Percentiles rank a stretch among this genome's conserved stretches.
Evolutionary conservation across 1,140 invertebrate species (phyloP).

Genomic region (Atta colombica): DNA sequence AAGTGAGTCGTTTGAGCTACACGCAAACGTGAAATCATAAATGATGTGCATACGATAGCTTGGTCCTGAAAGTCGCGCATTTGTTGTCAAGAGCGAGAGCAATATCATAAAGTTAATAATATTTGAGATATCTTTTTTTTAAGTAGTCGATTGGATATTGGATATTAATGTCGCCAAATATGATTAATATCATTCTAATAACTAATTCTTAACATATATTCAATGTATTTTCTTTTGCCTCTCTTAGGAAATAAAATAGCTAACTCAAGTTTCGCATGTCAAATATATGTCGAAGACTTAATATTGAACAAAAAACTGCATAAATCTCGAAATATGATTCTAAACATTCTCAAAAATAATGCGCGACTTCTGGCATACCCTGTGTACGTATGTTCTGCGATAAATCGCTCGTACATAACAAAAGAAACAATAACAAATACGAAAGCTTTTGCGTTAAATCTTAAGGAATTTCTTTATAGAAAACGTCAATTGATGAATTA

Average conservation of each 20-base stretch:
- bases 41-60: conserved; percentile 9
- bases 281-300: not conserved
- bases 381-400: conserved; percentile 1
- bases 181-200: not conserved
- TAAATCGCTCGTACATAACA: not conserved
- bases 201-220: not conserved
- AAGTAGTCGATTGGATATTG: not conserved
- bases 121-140: conserved; percentile 3
- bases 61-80: conserved; percentile 28
- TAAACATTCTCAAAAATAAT: not conserved
- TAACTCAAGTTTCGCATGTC: not conserved
- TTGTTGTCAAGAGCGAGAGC: not conserved
- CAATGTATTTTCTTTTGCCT: not conserved
- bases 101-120: not conserved
- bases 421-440: conserved; percentile 30
- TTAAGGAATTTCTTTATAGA: conserved; percentile 52
- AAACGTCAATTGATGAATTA: conserved; percentile 56
- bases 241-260: conserved; percentile 2
- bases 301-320: not conserved
- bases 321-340: not conserved
- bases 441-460: conserved; percentile 37
- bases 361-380: conserved; percentile 27
- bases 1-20: conserved; percentile 65
- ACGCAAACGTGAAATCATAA: conserved; percentile 11
- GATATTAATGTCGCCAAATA: not conserved